Conservation (phyloP, 2,113 vertebrate genomes). For the Damaliscus lunatus region DNA sequence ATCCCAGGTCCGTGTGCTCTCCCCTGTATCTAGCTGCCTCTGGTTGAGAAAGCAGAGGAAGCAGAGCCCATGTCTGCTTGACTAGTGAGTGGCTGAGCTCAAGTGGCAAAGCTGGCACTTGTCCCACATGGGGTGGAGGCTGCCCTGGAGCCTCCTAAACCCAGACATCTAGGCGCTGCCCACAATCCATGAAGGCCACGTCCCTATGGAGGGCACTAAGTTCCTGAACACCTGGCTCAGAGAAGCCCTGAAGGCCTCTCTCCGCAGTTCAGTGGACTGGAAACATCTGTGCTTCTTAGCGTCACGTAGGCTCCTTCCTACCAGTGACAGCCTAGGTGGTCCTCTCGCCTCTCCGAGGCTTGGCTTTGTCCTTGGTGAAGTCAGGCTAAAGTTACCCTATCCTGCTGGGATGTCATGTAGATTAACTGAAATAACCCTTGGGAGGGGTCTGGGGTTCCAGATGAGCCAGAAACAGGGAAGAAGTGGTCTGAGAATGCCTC, state of each 20-base stretch:
- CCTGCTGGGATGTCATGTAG: not conserved
- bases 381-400: not conserved
- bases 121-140: not conserved
- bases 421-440: not conserved
- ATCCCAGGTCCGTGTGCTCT: not conserved
- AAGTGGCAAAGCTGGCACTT: not conserved
- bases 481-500: not conserved
- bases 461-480: not conserved
- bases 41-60: not conserved
- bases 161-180: not conserved
- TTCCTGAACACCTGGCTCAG: not conserved
- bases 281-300: not conserved
- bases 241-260: not conserved
- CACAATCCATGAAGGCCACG: not conserved
- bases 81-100: not conserved
- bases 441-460: not conserved
- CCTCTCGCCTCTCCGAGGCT: not conserved
- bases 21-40: not conserved
- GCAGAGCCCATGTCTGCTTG: not conserved
- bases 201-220: not conserved
- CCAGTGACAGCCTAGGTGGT: not conserved
- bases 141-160: not conserved
- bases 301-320: not conserved
- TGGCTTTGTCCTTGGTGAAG: not conserved
- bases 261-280: not conserved